Base-by-base conservation (phyloP, 2,113 vertebrate species). In the Amblyornis subalaris region DNA sequence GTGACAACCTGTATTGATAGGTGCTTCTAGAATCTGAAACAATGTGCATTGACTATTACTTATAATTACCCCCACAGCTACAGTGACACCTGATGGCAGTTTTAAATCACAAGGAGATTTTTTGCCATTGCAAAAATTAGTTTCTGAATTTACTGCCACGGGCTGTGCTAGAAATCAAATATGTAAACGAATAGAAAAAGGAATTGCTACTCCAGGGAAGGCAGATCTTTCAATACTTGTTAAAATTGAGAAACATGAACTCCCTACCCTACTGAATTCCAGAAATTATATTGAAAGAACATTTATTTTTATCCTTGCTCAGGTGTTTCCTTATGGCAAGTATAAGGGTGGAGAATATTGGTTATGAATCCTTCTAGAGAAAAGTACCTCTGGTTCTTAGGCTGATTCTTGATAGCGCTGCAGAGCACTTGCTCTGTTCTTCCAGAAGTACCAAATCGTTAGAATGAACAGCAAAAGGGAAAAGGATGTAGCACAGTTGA, bases 401-500 rank as follows among this genome's bases (percentile, higher is more conserved):
- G 7, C 0, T 29, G 58, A 18, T 55, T 25, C 31, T 48, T 48
- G 3, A 10, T 1, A 26, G 25, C 29, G 42, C 33, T 89, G 12
- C 42, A 57, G 36, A 58, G 31, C 22, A 40, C 29, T 51, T 22
- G 7, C 33, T 76, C 8, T 31, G 10, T 28, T 50, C 22, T 45
- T 50, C 54, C 50, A 60, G 14, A 40, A 40, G 5, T 74, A 60
- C 10, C 44, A 2, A 13, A 4, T 0, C 29, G 47, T 24, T 25
- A 40, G 0, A 1, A 21, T 29, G 19, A 57, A 48, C 4, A 12
- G 35, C 2, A 2, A 7, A 79, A 61, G 12, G 21, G 33, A 38
- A 38, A 23, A 73, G 3, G 3, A 8, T 20, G 16, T 6, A 29
- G 36, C 24, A 29, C 72, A 36, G 23, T 22, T 21, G 20, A 33